Percentiles rank a stretch among this genome's conserved stretches.
phyloP scores from a whole-genome alignment of 1,140 invertebrate species.

The Aporrectodea caliginosa region DNA sequence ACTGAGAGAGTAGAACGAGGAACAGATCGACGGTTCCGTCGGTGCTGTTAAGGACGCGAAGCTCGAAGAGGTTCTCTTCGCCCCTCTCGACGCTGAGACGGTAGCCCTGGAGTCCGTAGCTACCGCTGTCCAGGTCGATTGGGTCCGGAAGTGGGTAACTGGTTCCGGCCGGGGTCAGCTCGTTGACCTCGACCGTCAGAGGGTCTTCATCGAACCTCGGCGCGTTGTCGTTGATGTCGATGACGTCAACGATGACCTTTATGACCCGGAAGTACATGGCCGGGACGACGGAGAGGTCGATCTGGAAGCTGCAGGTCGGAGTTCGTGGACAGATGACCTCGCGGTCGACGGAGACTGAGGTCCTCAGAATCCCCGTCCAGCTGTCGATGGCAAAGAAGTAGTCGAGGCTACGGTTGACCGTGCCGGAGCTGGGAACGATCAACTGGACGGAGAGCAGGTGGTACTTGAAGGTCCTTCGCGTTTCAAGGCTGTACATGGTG shows the following conservation, averaged over 20 bases:
- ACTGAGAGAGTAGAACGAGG: slow-evolving; percentile 57
- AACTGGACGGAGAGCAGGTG: background rate
- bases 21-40: slow-evolving; percentile 21
- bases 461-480: background rate
- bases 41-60: background rate
- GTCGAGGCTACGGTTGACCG: too few species aligned
- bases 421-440: too few species aligned
- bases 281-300: slow-evolving; percentile 1
- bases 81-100: background rate
- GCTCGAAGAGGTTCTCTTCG: slow-evolving; percentile 1
- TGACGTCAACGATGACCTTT: slow-evolving; percentile 4
- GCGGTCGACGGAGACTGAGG: background rate
- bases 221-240: slow-evolving; percentile 17
- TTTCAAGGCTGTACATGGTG: background rate
- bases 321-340: slow-evolving; percentile 12
- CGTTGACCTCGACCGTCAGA: background rate
- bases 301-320: background rate
- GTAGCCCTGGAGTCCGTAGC: background rate
- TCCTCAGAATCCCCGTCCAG: background rate
- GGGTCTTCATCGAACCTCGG: slow-evolving; percentile 11
- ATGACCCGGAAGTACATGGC: slow-evolving; percentile 16
- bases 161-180: background rate
- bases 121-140: background rate
- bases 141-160: background rate
- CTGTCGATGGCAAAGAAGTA: slow-evolving; percentile 6